phyloP scores from a whole-genome alignment of 2,888 invertebrate genomes.

The Acleris cristana region DNA sequence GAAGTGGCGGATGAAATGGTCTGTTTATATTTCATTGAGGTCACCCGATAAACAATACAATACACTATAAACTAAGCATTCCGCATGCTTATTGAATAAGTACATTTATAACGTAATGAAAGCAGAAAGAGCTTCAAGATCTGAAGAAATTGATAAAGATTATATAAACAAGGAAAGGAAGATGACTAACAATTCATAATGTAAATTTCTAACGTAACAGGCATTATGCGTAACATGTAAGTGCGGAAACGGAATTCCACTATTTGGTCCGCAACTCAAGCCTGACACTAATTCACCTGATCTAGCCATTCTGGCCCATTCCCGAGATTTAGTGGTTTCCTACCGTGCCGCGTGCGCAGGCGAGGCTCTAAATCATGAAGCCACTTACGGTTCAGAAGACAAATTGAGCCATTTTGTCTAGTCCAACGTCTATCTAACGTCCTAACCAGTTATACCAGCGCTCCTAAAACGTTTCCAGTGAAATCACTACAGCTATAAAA shows the following conservation, averaged over 20 bases:
- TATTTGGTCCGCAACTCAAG: slow-evolving; percentile 49
- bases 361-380: slow-evolving; percentile 69
- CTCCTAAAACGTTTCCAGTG: slow-evolving; percentile 38
- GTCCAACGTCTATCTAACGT: slow-evolving; percentile 58
- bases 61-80: slow-evolving; percentile 12
- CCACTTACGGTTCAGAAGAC: slow-evolving; percentile 66
- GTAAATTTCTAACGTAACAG: slow-evolving; percentile 4
- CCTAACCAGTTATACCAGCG: slow-evolving; percentile 41
- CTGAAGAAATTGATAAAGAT: background rate
- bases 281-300: slow-evolving; percentile 57
- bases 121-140: background rate
- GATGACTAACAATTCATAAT: slow-evolving; percentile 12
- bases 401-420: slow-evolving; percentile 70
- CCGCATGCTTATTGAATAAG: background rate
- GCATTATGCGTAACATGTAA: slow-evolving; percentile 18
- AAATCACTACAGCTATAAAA: slow-evolving; percentile 38
- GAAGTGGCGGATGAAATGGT: slow-evolving; percentile 8
- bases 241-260: slow-evolving; percentile 32
- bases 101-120: background rate
- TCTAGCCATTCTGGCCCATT: slow-evolving; percentile 50
- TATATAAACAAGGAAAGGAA: slow-evolving; percentile 7
- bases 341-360: slow-evolving; percentile 61
- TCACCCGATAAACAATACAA: slow-evolving; percentile 23
- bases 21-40: slow-evolving; percentile 12
- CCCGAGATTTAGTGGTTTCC: slow-evolving; percentile 68